Evolutionary conservation across 2,888 invertebrate genomes (phyloP).

Genomic region (Volucella inflata): DNA sequence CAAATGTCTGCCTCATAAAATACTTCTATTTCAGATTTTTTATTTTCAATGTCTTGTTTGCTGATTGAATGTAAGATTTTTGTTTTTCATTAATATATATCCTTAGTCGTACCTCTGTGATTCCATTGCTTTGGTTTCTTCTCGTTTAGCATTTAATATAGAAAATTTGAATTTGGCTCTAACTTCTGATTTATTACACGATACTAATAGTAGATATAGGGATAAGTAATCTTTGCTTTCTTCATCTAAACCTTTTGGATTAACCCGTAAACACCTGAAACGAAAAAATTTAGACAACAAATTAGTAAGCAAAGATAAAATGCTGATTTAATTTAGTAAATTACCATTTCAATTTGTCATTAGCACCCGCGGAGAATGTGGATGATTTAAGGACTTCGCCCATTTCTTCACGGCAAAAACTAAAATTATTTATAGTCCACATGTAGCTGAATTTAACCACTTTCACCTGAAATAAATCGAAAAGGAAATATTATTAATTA

Average conservation of each 20-base stretch:
- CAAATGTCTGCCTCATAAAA: conserved; percentile 10
- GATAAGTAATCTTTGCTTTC: conserved; percentile 99
- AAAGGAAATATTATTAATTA: conserved; percentile 15
- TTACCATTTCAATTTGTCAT: conserved; percentile 99
- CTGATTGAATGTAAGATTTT: neutral
- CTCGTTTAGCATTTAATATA: conserved; percentile 99
- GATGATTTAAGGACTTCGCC: conserved; percentile 99
- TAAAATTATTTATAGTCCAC: conserved; percentile 99
- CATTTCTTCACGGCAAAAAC: conserved; percentile 99
- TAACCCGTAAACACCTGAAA: conserved; percentile 97
- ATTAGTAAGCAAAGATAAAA: too few species aligned
- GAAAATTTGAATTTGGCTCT: conserved; percentile 99
- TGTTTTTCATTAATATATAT: conserved; percentile 24
- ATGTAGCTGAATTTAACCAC: conserved; percentile 99
- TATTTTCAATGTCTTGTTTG: conserved; percentile 34
- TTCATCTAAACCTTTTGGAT: conserved; percentile 99
- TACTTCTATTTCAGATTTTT: conserved; percentile 35
- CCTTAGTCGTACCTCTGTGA: conserved; percentile 85
- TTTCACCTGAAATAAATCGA: conserved; percentile 92
- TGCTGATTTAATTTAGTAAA: conserved; percentile 59
- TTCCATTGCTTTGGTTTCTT: conserved; percentile 99
- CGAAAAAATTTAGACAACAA: neutral
- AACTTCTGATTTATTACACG: conserved; percentile 99
- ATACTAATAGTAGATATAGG: conserved; percentile 98
- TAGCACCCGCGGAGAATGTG: conserved; percentile 99